These are phyloP conservation scores for Osmerus eperlanus DNA, from an alignment of 2,113 vertebrate species.

Conservation along the genomic window DNA sequence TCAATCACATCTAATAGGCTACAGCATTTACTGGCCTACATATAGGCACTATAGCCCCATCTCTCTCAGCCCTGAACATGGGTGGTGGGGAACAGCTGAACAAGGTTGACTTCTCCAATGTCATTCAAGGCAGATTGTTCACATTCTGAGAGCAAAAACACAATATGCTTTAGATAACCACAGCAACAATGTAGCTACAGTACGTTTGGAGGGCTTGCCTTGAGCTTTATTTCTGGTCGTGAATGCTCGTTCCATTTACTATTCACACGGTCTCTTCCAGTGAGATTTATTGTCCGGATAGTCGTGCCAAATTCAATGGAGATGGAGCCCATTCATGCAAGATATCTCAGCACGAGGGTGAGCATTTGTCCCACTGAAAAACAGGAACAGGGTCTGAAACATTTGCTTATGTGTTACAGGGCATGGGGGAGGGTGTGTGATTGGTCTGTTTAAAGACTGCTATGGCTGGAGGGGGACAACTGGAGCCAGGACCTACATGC, in stretches of 20 bases:
- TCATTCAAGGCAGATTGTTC: conserved; percentile 20
- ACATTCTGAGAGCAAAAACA: conserved; percentile 33
- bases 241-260: neutral
- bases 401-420: conserved; percentile 38
- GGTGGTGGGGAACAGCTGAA: conserved; percentile 44
- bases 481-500: conserved; percentile 43
- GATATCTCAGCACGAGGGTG: neutral
- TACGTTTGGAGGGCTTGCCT: conserved; percentile 3
- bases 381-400: conserved; percentile 18
- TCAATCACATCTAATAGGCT: too few species aligned
- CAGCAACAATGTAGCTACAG: neutral
- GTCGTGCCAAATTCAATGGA: neutral
- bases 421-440: conserved; percentile 19
- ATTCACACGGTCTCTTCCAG: neutral
- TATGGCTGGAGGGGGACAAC: conserved; percentile 40
- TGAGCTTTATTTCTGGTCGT: conserved; percentile 26
- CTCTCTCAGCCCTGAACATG: conserved; percentile 18
- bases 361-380: neutral
- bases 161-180: conserved; percentile 7
- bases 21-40: too few species aligned
- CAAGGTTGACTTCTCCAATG: conserved; percentile 2
- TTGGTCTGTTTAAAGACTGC: conserved; percentile 50
- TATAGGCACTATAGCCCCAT: neutral
- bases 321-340: neutral
- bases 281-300: neutral